A percentile compares a stretch with the other conserved stretches of the same genome.
Evolutionary conservation across 2,888 invertebrate species (phyloP).

Genomic region (Itoplectis maculator): DNA sequence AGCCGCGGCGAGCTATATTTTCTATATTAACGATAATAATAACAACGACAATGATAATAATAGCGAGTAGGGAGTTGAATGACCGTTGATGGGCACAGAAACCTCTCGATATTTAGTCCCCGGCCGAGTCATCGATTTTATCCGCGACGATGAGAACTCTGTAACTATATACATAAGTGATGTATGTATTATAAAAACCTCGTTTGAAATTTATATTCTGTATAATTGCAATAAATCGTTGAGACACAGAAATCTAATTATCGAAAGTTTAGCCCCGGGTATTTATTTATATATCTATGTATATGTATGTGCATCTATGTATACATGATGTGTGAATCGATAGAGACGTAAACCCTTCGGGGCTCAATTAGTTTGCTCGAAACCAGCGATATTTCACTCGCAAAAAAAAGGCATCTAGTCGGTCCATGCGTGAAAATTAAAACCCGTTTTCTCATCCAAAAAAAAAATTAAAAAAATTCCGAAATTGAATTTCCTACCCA

Average conservation of each 20-base stretch:
- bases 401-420: no score
- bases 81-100: constrained; percentile 63
- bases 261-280: constrained; percentile 44
- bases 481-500: no score
- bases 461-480: no score
- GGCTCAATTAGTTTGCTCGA: constrained; percentile 56
- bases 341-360: constrained; percentile 49
- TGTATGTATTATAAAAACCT: no score
- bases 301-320: no score
- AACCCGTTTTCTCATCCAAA: no score
- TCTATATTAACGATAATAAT: no score
- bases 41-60: no score
- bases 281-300: no score
- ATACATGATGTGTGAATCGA: constrained; percentile 56
- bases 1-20: constrained; percentile 26
- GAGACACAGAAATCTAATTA: constrained; percentile 49
- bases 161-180: background rate
- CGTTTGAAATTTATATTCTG: background rate
- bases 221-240: no score
- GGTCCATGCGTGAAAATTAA: no score
- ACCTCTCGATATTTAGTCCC: constrained; percentile 51
- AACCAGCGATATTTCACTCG: constrained; percentile 42
- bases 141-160: constrained; percentile 52
- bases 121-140: constrained; percentile 63
- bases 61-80: constrained; percentile 55